These are phyloP conservation scores for Peucedramus taeniatus DNA, from an alignment of 2,113 vertebrate genomes.

Conservation along the genomic window DNA sequence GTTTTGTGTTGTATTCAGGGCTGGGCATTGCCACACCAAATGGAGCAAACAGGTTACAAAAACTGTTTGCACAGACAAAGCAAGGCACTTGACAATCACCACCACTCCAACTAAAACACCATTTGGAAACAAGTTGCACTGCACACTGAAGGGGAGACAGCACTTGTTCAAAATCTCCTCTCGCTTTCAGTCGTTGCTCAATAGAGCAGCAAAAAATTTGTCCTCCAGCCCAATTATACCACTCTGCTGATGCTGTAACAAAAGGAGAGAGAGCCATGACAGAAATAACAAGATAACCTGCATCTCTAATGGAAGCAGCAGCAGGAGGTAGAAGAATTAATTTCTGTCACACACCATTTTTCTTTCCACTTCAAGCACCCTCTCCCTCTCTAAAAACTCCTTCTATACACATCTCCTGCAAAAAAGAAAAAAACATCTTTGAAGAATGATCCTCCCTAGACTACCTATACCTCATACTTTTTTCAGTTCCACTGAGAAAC, in stretches of 20 bases:
- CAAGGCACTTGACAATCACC: conserved; percentile 8
- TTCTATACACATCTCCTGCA: neutral
- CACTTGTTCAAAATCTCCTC: conserved; percentile 21
- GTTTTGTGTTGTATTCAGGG: neutral
- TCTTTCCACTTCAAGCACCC: neutral
- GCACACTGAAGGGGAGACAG: conserved; percentile 8
- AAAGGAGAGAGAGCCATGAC: neutral
- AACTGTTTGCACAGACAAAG: conserved; percentile 18
- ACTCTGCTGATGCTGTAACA: conserved; percentile 19
- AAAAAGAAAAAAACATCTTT: neutral
- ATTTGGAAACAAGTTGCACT: conserved; percentile 1
- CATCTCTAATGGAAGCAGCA: neutral
- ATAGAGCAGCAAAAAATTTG: conserved; percentile 3
- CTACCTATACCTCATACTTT: neutral
- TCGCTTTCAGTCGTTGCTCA: neutral
- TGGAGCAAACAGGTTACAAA: neutral
- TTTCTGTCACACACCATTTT: neutral
- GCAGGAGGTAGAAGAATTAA: neutral
- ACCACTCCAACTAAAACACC: neutral
- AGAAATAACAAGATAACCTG: conserved; percentile 21
- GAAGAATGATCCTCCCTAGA: neutral
- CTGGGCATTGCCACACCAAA: neutral
- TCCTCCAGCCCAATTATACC: conserved; percentile 15
- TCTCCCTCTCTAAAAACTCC: neutral
- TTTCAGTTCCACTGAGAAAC: neutral